Percentiles rank a stretch among this genome's conserved stretches.
Conservation (phyloP, 2,888 invertebrate genomes). For the Pocota personata region DNA sequence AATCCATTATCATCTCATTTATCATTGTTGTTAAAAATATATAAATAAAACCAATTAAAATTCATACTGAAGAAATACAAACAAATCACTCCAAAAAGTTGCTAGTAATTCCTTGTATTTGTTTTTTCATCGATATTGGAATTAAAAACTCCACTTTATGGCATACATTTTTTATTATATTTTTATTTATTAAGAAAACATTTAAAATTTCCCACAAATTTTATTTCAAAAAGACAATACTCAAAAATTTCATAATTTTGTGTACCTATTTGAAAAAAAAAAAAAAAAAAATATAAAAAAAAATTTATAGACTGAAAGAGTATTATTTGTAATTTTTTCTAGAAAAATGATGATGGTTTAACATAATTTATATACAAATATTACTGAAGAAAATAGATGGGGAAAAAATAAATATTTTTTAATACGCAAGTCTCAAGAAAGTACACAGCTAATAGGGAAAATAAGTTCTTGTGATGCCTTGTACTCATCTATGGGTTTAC, state of each 20-base stretch:
- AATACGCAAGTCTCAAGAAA: no score
- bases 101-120: background rate
- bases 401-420: no score
- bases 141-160: background rate
- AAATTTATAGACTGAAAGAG: background rate
- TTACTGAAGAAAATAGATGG: background rate
- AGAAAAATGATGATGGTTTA: conserved; percentile 7
- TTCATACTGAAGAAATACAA: background rate
- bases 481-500: no score
- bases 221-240: background rate
- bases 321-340: background rate
- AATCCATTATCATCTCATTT: conserved; percentile 56
- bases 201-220: conserved; percentile 68
- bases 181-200: conserved; percentile 21
- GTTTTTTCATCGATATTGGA: background rate
- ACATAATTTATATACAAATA: background rate
- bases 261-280: background rate
- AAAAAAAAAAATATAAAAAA: background rate
- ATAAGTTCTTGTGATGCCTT: no score
- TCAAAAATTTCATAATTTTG: background rate
- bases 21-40: conserved; percentile 1
- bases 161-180: background rate
- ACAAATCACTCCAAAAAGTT: background rate
- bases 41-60: background rate
- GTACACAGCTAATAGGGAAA: no score